Base-by-base conservation (phyloP, 2,113 vertebrate genomes). In the Hydrolagus affinis region DNA sequence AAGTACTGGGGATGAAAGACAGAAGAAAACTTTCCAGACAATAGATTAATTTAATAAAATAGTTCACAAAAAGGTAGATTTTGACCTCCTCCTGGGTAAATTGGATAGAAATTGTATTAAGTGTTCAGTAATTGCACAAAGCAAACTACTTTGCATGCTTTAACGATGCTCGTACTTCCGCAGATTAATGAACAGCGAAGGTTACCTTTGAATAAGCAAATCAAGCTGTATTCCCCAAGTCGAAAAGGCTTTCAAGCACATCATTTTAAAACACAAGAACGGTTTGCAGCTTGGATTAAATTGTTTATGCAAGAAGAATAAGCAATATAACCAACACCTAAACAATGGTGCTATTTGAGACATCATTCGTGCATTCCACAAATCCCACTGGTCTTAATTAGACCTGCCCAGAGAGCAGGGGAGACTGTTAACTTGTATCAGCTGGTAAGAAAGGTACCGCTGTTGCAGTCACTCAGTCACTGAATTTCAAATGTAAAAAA, bases 361-460 rank as follows among this genome's bases (percentile, higher is more conserved):
- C 85, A 89, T 85, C 85, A 88, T 89, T 91, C 70, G 85, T 88
- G 86, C 91, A 92, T 93, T 94, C 91, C 92, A 91, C 88, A 94
- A 92, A 73, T 93, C 92, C 91, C 92, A 25, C 88, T 90, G 91
- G 90, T 89, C 88, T 89, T 92, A 92, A 92, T 93, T 93, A 92
- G 90, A 89, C 90, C 85, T 90, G 93, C 74, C 90, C 89, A 93
- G 91, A 93, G 25, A 56, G 73, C 14, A 21, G 32, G 73, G 56
- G 89, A 89, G 93, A 93, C 87, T 86, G 88, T 90, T 93, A 91
- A 92, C 93, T 94, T 93, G 89, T 88, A 89, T 93, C 89, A 90
- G 87, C 87, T 91, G 88, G 86, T 88, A 88, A 91, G 91, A 90
- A 86, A 72, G 21, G 73, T 32, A 70, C 86, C 64, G 88, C 88